Base-by-base conservation (phyloP, 2,113 vertebrate genomes). In the Thymallus thymallus region DNA sequence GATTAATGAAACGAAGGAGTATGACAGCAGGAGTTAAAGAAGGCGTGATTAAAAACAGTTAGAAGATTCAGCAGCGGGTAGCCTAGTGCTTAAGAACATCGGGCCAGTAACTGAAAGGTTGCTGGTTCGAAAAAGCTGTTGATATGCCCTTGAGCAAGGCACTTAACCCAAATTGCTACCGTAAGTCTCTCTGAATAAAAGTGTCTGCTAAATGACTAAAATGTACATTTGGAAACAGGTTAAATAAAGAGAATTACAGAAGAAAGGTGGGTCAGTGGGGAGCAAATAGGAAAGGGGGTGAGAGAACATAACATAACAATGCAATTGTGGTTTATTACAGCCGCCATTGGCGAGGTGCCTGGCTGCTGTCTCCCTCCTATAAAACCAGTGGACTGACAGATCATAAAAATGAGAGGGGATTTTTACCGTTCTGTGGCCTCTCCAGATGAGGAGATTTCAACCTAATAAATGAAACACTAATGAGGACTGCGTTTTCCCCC, bases 381-480 rank as follows among this genome's bases (percentile, higher is more conserved):
- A 16, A 46, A 35, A 32, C 1, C 46, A 66, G 29, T 29, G 55
- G 71, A 23, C 75, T 41, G 75, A 65, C 75, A 65, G 62, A 65
- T 72, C 71, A 68, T 62, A 26, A 68, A 45, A 63, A 13, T 5
- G 61, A 75, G 35, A 26, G 26, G 24, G 51, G 62, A 46, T 67
- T 77, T 77, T 66, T 67, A 60, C 14, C 41, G 32, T 48, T 77
- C 63, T 72, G 62, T 45, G 75, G 16, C 51, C 30, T 62, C 35
- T 66, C 75, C 69, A 77, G 75, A 24, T 23, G 22, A n/a, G 69
- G 75, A 60, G 75, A 77, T 66, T 56, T 58, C 48, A 72, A 77
- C 60, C 56, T 61, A 73, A 45, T 73, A 73, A 77, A 77, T 46
- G 66, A 68, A 77, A 68, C 46, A 73, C 72, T 77, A 77, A 77